Evolutionary conservation across 2,797 vertebrate species (phyloP).

Genomic region (Hippoglossus hippoglossus): DNA sequence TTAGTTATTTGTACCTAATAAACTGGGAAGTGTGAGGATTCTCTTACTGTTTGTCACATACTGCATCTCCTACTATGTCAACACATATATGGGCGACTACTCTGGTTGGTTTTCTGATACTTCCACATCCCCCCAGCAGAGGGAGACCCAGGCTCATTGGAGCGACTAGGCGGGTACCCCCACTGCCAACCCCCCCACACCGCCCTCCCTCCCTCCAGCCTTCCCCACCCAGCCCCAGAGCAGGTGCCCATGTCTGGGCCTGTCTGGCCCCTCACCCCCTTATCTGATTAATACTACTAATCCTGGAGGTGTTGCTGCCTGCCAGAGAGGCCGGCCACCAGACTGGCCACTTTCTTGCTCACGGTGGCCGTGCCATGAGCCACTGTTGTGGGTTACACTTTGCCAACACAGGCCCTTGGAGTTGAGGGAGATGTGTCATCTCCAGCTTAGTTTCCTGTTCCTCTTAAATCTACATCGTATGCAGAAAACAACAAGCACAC

Average conservation of each 20-base stretch:
- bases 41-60: no score
- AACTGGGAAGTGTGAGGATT: no score
- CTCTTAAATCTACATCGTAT: constrained; percentile 18
- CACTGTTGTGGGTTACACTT: constrained; percentile 63
- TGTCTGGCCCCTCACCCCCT: constrained; percentile 78
- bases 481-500: not conserved
- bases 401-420: constrained; percentile 62
- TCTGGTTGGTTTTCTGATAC: not conserved
- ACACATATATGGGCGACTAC: no score
- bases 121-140: constrained; percentile 86
- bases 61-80: not conserved
- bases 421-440: constrained; percentile 76
- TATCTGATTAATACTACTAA: constrained; percentile 94
- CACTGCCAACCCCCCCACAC: constrained; percentile 35
- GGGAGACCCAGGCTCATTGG: constrained; percentile 88
- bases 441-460: constrained; percentile 63
- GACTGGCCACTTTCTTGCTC: constrained; percentile 85
- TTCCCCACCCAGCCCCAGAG: constrained; percentile 69
- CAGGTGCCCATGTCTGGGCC: constrained; percentile 83
- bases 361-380: constrained; percentile 65
- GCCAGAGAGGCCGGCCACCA: constrained; percentile 84
- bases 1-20: no score
- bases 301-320: constrained; percentile 88
- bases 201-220: constrained; percentile 23
- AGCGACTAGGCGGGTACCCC: constrained; percentile 59